Conservation (phyloP, 2,797 vertebrate species). For the Melanotaenia maccullochi region DNA sequence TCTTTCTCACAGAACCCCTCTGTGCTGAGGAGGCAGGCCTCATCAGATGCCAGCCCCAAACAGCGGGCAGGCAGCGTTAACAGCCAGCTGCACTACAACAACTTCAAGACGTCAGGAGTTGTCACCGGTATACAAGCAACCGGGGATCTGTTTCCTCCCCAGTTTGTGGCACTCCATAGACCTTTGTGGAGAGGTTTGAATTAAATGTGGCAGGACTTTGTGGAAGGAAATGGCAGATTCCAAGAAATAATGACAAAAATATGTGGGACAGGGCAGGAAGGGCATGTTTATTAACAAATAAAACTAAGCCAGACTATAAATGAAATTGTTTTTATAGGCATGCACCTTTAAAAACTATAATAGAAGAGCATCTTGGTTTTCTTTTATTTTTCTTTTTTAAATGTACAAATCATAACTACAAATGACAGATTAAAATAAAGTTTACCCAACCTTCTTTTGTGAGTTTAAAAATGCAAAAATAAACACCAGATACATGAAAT, state of each 20-base stretch:
- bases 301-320: constrained; percentile 44
- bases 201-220: constrained; percentile 59
- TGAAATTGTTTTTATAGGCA: background rate
- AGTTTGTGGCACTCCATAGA: constrained; percentile 68
- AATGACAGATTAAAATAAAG: background rate
- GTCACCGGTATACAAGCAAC: constrained; percentile 65
- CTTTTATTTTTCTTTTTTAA: background rate
- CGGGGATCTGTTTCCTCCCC: constrained; percentile 58
- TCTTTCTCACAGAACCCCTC: constrained; percentile 76
- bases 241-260: constrained; percentile 51
- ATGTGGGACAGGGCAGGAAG: constrained; percentile 15
- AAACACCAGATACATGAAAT: background rate
- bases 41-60: constrained; percentile 64
- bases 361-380: background rate
- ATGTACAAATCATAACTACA: background rate
- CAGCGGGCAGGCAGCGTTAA: constrained; percentile 63
- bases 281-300: constrained; percentile 48
- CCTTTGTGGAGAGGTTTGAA: constrained; percentile 61
- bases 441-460: background rate
- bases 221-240: constrained; percentile 42
- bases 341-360: background rate
- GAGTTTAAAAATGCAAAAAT: background rate
- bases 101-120: constrained; percentile 67
- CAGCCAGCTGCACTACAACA: constrained; percentile 63
- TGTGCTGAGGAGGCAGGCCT: constrained; percentile 68